These are phyloP conservation scores for Littorina saxatilis DNA, from an alignment of 1,140 invertebrate genomes.

Conservation along the genomic window DNA sequence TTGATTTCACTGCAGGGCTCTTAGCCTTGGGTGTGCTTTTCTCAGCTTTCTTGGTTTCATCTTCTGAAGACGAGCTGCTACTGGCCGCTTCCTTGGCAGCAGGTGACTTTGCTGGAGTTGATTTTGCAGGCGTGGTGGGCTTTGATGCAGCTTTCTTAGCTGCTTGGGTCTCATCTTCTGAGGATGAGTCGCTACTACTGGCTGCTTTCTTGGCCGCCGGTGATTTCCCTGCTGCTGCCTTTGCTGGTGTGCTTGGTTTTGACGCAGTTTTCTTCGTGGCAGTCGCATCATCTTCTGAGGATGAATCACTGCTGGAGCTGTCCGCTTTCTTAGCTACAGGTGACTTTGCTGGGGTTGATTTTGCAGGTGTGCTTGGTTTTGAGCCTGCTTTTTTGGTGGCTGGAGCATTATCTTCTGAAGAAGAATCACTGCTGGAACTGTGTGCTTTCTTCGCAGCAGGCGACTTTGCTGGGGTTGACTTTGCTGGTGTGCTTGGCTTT, in stretches of 20 bases:
- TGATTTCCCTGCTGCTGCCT: constrained; percentile 27
- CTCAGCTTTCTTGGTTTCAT: constrained; percentile 31
- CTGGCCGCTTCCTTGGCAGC: constrained; percentile 25
- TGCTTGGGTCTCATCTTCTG: constrained; percentile 34
- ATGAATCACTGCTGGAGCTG: constrained; percentile 43
- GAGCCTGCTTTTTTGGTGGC: constrained; percentile 28
- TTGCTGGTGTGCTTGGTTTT: constrained; percentile 3
- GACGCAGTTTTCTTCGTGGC: constrained; percentile 32
- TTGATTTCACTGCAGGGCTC: background rate
- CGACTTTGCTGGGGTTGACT: background rate
- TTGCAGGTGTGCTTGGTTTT: background rate
- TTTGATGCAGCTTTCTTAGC: constrained; percentile 36
- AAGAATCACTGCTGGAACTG: constrained; percentile 47
- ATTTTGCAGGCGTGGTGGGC: constrained; percentile 25
- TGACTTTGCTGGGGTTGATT: constrained; percentile 36
- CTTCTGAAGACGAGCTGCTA: constrained; percentile 47
- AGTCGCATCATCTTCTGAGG: constrained; percentile 45
- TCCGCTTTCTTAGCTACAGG: constrained; percentile 18
- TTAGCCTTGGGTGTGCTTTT: constrained; percentile 20
- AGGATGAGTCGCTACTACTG: constrained; percentile 34
- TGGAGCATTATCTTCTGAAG: constrained; percentile 43
- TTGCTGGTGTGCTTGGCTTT: constrained; percentile 36
- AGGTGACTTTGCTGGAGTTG: constrained; percentile 6
- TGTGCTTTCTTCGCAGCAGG: constrained; percentile 28
- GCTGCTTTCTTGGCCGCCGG: constrained; percentile 8